A percentile compares a stretch with the other conserved stretches of the same genome.
Evolutionary conservation across 2,797 vertebrate genomes (phyloP).

Genomic region (Paramormyrops hopkinsi): DNA sequence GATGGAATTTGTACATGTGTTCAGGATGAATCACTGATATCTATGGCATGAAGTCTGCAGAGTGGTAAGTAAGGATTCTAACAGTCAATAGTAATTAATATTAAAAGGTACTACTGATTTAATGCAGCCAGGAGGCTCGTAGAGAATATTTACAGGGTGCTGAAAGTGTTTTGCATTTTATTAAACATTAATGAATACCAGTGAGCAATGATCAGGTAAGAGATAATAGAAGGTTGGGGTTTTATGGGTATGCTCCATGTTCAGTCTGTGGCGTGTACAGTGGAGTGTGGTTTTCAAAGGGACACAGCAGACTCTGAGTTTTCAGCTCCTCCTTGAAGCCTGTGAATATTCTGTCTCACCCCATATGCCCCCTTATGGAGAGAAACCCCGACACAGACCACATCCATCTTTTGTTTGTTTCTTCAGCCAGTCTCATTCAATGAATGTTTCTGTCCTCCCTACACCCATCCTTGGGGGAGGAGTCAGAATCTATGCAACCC

Average conservation of each 20-base stretch:
- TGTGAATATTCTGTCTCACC: not conserved
- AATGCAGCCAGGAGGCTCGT: not conserved
- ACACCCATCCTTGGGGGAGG: not conserved
- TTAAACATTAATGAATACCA: not conserved
- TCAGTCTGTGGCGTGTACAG: not conserved
- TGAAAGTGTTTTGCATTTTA: not conserved
- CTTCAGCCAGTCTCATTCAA: not conserved
- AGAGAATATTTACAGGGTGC: not conserved
- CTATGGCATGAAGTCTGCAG: not conserved
- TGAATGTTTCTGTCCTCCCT: not conserved
- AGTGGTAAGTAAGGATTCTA: not conserved
- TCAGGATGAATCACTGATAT: constrained; percentile 5
- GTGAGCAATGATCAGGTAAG: not conserved
- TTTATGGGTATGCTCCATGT: not conserved
- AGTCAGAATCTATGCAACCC: not conserved
- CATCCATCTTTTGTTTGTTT: constrained; percentile 6
- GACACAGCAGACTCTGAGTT: not conserved
- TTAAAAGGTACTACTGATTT: not conserved
- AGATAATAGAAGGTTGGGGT: not conserved
- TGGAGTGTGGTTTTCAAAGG: not conserved
- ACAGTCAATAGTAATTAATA: not conserved
- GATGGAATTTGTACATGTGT: not conserved
- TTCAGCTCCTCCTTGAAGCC: not conserved
- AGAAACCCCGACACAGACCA: not conserved
- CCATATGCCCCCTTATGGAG: not conserved